Percentiles rank a stretch among this genome's conserved stretches.
phyloP scores from a whole-genome alignment of 2,797 vertebrate genomes.

The Galago senegalensis region DNA sequence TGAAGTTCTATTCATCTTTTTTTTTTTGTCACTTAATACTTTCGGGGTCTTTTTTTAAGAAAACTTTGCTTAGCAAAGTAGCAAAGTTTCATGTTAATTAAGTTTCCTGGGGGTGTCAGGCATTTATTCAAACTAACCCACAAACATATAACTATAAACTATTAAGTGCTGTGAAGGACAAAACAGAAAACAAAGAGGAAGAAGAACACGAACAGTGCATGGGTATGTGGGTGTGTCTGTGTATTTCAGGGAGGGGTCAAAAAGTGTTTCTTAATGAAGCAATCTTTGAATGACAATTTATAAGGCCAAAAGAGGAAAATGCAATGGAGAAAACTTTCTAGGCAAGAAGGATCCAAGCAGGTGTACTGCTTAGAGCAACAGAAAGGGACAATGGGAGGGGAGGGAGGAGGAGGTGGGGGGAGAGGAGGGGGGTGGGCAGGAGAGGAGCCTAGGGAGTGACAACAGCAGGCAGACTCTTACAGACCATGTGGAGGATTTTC shows the following conservation, averaged over 20 bases:
- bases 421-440: background rate
- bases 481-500: background rate
- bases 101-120: background rate
- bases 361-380: background rate
- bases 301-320: background rate
- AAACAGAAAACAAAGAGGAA: background rate
- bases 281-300: background rate
- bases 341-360: background rate
- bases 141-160: background rate
- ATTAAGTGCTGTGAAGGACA: background rate
- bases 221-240: background rate
- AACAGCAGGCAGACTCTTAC: background rate
- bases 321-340: background rate
- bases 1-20: background rate
- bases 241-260: background rate
- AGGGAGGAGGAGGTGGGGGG: background rate
- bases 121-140: background rate
- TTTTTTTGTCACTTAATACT: background rate
- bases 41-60: slow-evolving; percentile 5
- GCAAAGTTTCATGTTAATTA: background rate
- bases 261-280: background rate
- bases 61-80: background rate
- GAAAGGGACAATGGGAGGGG: background rate
- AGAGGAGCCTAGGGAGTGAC: background rate
- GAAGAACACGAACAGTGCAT: background rate